phyloP scores from a whole-genome alignment of 2,888 invertebrate species.

The Stenolophus ochropezus region DNA sequence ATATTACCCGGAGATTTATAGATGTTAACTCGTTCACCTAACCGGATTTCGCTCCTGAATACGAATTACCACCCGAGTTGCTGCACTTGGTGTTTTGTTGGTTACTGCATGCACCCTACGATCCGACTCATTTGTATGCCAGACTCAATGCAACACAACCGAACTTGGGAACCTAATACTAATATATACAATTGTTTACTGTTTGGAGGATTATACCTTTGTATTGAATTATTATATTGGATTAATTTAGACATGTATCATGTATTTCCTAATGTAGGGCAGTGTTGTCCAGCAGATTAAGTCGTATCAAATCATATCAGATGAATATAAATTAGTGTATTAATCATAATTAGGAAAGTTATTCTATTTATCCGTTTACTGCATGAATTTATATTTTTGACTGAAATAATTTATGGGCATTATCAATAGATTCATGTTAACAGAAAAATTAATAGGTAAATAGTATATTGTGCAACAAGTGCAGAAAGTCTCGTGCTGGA shows the following conservation, averaged over 20 bases:
- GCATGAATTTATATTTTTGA: too few relatives aligned
- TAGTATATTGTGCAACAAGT: too few relatives aligned
- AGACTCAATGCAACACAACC: neutral
- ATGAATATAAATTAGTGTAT: too few relatives aligned
- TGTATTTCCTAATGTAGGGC: neutral
- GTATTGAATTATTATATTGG: neutral
- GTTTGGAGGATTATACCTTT: neutral
- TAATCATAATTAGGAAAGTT: too few relatives aligned
- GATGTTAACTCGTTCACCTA: conserved; percentile 29
- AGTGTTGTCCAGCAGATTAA: too few relatives aligned
- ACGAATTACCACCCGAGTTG: conserved; percentile 27
- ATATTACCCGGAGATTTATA: conserved; percentile 42
- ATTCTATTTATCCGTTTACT: too few relatives aligned
- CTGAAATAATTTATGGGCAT: too few relatives aligned
- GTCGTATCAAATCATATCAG: neutral
- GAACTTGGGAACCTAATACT: neutral
- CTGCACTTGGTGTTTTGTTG: conserved; percentile 12
- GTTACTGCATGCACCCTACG: neutral
- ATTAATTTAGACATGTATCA: neutral
- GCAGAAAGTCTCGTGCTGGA: too few relatives aligned
- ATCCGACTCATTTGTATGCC: neutral
- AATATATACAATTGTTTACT: neutral
- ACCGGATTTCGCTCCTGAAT: conserved; percentile 27
- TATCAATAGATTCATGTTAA: too few relatives aligned
- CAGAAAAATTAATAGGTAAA: too few relatives aligned